Conservation (phyloP, 2,888 invertebrate species). For the Acanthosoma haemorrhoidale region DNA sequence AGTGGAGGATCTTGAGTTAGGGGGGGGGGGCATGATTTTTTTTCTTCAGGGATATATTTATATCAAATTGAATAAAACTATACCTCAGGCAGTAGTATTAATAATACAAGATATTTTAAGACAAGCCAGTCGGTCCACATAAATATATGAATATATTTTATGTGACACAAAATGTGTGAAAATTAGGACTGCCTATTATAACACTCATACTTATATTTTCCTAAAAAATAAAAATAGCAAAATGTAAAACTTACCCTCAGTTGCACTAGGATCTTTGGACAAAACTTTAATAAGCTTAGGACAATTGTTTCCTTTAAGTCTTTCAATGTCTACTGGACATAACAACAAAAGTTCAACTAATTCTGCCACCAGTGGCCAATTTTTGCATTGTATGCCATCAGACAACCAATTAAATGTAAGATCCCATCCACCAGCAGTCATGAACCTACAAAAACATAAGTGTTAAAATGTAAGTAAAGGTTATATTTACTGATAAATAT, state of each 20-base stretch:
- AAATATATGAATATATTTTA: too few species aligned
- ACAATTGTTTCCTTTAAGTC: constrained; percentile 84
- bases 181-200: too few species aligned
- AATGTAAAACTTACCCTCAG: constrained; percentile 63
- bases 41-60: too few species aligned
- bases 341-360: constrained; percentile 75
- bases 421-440: constrained; percentile 88
- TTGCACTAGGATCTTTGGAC: constrained; percentile 68
- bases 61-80: too few species aligned
- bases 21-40: too few species aligned
- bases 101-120: too few species aligned
- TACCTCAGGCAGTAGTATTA: too few species aligned
- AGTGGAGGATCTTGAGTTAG: too few species aligned
- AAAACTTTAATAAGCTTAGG: constrained; percentile 86
- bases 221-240: too few species aligned
- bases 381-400: constrained; percentile 75
- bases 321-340: constrained; percentile 85
- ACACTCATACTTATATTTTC: too few species aligned
- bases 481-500: not conserved
- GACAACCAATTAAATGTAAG: constrained; percentile 85
- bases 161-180: too few species aligned
- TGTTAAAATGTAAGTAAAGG: not conserved
- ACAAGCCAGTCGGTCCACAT: too few species aligned
- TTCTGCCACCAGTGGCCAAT: constrained; percentile 82
- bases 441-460: constrained; percentile 55